phyloP scores from a whole-genome alignment of 2,113 vertebrate genomes.

The Pimephales promelas region DNA sequence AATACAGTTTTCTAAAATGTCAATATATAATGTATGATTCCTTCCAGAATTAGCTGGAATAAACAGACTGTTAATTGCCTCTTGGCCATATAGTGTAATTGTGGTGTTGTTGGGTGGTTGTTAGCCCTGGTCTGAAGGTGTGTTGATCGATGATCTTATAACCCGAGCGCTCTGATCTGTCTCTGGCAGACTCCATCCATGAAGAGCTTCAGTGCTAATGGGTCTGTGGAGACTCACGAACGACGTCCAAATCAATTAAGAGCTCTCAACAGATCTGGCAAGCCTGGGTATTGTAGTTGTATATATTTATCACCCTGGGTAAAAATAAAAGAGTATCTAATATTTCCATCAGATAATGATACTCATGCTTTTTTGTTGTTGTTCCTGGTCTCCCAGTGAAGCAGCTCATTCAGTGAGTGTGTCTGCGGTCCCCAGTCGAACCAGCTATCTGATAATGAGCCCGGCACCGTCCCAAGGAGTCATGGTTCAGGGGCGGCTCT shows the following conservation, averaged over 20 bases:
- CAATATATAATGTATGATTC: background rate
- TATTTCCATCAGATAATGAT: background rate
- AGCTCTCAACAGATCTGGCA: conserved; percentile 83
- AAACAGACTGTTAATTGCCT: too few relatives aligned
- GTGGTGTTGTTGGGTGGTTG: background rate
- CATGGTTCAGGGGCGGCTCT: conserved; percentile 85
- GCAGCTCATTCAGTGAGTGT: conserved; percentile 74
- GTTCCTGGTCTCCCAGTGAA: conserved; percentile 74
- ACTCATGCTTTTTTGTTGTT: background rate
- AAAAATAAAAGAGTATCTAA: background rate
- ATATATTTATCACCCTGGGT: background rate
- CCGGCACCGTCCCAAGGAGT: conserved; percentile 75
- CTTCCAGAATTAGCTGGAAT: too few relatives aligned
- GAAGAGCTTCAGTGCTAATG: conserved; percentile 74
- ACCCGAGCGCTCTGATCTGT: background rate
- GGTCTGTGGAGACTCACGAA: conserved; percentile 82
- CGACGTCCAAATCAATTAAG: conserved; percentile 73
- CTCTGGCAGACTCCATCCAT: conserved; percentile 72
- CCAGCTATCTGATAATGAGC: conserved; percentile 70
- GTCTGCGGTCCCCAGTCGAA: conserved; percentile 66
- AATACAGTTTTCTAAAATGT: background rate
- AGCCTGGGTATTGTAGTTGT: conserved; percentile 74
- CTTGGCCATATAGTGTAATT: background rate
- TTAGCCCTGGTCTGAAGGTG: background rate
- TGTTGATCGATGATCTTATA: background rate